These are phyloP conservation scores for Sinonovacula constricta DNA, from an alignment of 1,140 invertebrate genomes.

Conservation along the genomic window DNA sequence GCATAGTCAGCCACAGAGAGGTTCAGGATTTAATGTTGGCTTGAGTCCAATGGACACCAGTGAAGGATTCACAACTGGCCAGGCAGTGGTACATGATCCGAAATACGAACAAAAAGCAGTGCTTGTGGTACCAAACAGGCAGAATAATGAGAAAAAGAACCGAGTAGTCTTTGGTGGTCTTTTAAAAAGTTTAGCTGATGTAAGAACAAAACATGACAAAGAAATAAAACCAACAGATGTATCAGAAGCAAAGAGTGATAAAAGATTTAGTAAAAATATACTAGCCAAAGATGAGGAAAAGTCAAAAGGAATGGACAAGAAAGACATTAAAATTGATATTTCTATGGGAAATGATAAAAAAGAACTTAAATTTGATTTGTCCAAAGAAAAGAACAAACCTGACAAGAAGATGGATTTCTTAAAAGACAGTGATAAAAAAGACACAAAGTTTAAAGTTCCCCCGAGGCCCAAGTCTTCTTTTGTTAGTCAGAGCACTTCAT, in stretches of 20 bases:
- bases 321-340: background rate
- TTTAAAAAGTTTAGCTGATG: conserved; percentile 44
- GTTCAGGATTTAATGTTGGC: too few relatives aligned
- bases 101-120: conserved; percentile 11
- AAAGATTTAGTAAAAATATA: too few relatives aligned
- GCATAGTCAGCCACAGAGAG: too few relatives aligned
- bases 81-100: conserved; percentile 24
- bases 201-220: conserved; percentile 32
- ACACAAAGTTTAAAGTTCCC: conserved; percentile 8
- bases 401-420: background rate
- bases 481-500: conserved; percentile 28
- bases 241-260: too few relatives aligned
- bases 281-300: background rate
- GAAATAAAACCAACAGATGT: too few relatives aligned
- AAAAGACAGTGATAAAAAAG: conserved; percentile 6
- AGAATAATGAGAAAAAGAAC: conserved; percentile 30
- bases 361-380: background rate
- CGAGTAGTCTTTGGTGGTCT: conserved; percentile 39
- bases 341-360: background rate
- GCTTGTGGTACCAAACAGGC: conserved; percentile 33
- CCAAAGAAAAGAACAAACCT: background rate
- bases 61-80: conserved; percentile 27
- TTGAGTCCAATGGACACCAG: conserved; percentile 34
- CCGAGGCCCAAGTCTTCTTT: conserved; percentile 44
- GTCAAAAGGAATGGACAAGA: background rate